Base-by-base conservation (phyloP, 2,113 vertebrate genomes). In the Apus apus region DNA sequence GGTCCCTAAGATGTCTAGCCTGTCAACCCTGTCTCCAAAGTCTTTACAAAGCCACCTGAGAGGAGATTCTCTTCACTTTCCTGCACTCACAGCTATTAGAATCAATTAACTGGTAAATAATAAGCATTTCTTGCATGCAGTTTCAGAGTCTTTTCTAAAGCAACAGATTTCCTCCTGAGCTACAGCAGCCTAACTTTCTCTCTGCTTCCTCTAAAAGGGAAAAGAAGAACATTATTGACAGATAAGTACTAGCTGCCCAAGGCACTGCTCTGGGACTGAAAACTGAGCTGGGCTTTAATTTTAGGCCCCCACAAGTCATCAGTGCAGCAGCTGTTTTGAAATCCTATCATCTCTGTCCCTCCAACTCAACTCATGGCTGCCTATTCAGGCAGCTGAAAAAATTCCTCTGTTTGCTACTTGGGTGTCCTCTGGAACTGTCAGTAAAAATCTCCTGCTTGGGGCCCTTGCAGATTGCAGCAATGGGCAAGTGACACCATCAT, bases 251-350 rank as follows among this genome's bases (percentile, higher is more conserved):
- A 75, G 72, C 78, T 87, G 80, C 27, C 67, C 64, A 38, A 74
- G 85, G 62, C 0, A 0, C 60, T 91, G 81, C 87, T 93, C 65
- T 66, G 50, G 60, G 74, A 89, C 10, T 80, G 91, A 94, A 96
- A 97, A 89, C 58, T 57, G 93, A 96, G 46, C 70, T 58, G 27
- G 19, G 62, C 79, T 95, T 96, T 96, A 88, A 96, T 93, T 94
- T 96, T 91, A 97, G 76, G 40, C 18, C 19, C 68, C 62, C 43
- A 66, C 19, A 0, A 96, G 81, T 66, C 87, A 85, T 10, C 40
- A 77, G 53, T 2, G 1, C 36, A 91, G 84, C 95, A 97, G 97
- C 95, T 97, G 95, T 81, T 94, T 75, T 67, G 96, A 97, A 97
- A 97, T 50, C 68, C 64, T 88, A 97, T 93, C 96, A 73, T 50